A percentile compares a stretch with the other conserved stretches of the same genome.
phyloP scores from a whole-genome alignment of 2,113 vertebrate species.

The Aegithalos caudatus region DNA sequence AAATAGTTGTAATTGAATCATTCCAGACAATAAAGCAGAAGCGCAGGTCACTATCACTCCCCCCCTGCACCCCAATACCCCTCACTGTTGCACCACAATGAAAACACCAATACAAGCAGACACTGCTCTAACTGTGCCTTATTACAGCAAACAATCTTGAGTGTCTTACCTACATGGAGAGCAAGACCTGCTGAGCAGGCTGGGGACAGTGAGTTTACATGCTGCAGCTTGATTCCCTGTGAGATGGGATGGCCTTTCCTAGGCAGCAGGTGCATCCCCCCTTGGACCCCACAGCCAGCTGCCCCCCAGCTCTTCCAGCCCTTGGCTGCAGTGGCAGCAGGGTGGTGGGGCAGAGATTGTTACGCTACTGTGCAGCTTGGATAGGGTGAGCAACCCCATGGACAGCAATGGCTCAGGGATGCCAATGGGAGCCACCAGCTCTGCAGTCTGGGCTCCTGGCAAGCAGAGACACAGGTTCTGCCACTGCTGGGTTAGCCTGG shows the following conservation, averaged over 20 bases:
- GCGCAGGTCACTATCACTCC: background rate
- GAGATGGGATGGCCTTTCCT: background rate
- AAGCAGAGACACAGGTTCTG: background rate
- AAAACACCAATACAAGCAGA: background rate
- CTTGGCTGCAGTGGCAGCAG: rapidly evolving
- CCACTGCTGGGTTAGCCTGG: background rate
- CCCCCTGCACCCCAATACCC: rapidly evolving
- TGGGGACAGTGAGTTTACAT: background rate
- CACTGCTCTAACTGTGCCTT: background rate
- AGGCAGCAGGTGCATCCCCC: background rate
- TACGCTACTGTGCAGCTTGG: background rate
- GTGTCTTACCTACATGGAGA: background rate
- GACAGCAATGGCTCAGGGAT: background rate
- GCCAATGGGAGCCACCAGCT: background rate
- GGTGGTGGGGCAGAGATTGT: background rate
- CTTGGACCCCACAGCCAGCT: background rate
- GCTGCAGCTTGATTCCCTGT: background rate
- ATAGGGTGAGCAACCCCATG: background rate
- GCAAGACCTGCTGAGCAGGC: background rate
- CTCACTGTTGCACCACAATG: background rate
- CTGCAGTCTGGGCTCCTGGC: background rate
- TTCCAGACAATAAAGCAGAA: conserved; percentile 19
- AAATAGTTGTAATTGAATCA: background rate
- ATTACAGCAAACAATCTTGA: background rate
- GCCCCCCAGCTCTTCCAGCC: background rate